Evolutionary conservation across 2,113 vertebrate genomes (phyloP), one percentile per base, ranked within the genome.

Genomic region (Mugil cephalus): DNA sequence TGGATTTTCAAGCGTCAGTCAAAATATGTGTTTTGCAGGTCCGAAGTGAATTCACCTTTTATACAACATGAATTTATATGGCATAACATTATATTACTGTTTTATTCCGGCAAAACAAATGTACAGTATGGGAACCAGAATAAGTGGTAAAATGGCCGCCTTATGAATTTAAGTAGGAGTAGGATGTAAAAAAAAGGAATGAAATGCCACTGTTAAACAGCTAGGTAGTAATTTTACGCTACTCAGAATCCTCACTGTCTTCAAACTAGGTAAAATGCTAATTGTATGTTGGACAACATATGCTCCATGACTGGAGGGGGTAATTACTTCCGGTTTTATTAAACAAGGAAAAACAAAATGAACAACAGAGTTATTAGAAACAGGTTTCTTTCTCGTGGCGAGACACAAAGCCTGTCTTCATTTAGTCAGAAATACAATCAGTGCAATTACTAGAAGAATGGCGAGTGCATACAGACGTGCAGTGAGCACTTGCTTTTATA

Each of bases 381-480:
- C 15, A 30, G 11, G 7, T 62, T 53, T 53, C 10, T 54, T 38
- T 35, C 10, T 38, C 10, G 30, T 17, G 9, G 51, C n/a, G 14
- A 82, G 67, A 76, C 19, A 21, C 12, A 7, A 19, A 63, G 51
- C 42, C 18, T 19, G 21, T 50, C 34, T 54, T 73, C 35, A 69
- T 74, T 78, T 69, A 65, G 53, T 63, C 50, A 47, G 59, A 77
- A 76, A 74, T 24, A 11, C 55, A 82, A 74, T 74, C 51, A 73
- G 75, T 50, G 62, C 53, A 77, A 75, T 86, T 71, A 83, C 54
- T 21, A 15, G 53, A 70, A 74, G 65, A 83, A 69, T 35, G 53
- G 59, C 36, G 4, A 46, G 50, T 42, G 68, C 38, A 38, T 51
- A 45, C 46, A 59, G n/a, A 79, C 47, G n/a, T n/a, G 34, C 69